phyloP scores from a whole-genome alignment of 2,797 vertebrate genomes.

The Basileuterus tristriatus region DNA sequence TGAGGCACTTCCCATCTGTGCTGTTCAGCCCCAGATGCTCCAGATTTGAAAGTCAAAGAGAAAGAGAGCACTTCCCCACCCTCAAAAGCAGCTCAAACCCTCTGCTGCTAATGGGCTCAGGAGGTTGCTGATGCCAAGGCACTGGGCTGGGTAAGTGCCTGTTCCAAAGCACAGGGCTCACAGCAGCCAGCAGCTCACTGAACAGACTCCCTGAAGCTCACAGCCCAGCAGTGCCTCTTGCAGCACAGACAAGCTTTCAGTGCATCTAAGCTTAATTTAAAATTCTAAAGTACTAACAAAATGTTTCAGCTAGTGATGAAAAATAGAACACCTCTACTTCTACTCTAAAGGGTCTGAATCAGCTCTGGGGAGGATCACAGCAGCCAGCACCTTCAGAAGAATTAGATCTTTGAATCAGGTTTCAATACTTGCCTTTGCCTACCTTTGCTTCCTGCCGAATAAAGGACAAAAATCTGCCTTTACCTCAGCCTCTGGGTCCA shows the following conservation, averaged over 20 bases:
- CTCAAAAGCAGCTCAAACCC: background rate
- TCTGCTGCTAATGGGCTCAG: background rate
- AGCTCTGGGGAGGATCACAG: background rate
- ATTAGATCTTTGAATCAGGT: background rate
- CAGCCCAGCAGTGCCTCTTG: background rate
- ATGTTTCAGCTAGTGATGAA: background rate
- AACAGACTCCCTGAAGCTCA: background rate
- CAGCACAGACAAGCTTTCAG: background rate
- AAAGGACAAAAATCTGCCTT: constrained; percentile 49
- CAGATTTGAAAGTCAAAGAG: background rate
- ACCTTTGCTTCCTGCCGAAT: background rate
- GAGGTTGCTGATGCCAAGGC: background rate
- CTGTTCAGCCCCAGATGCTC: background rate
- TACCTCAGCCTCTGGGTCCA: constrained; percentile 97
- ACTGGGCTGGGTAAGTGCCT: background rate
- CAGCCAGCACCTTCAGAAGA: background rate
- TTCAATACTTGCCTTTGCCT: background rate
- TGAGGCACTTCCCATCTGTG: background rate
- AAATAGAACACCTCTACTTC: background rate
- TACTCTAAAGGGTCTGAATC: background rate
- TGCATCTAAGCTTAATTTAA: background rate
- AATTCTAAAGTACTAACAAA: background rate
- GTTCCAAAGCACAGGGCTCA: background rate
- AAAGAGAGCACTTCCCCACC: background rate
- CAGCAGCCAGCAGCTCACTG: background rate